Evolutionary conservation across 2,797 vertebrate genomes (phyloP).

Genomic region (Distichodus sexfasciatus): DNA sequence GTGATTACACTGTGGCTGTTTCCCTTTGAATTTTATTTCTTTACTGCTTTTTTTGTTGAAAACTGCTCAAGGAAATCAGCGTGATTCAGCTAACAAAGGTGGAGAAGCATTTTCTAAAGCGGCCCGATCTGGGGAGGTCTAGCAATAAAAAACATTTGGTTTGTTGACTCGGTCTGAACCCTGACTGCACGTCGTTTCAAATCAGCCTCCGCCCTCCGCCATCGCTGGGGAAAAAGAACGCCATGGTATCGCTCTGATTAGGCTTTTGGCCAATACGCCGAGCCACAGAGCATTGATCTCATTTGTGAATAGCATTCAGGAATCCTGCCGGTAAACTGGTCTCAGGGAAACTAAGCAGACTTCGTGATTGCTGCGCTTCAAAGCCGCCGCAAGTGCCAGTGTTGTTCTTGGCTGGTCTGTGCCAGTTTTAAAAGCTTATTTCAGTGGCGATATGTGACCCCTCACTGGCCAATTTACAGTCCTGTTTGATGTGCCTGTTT

Average conservation of each 20-base stretch:
- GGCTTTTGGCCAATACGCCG: constrained; percentile 31
- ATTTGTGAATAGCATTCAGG: constrained; percentile 40
- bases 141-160: neutral
- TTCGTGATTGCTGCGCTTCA: constrained; percentile 34
- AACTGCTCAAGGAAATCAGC: neutral
- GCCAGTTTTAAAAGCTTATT: neutral
- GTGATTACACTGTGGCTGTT: neutral
- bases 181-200: neutral
- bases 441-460: neutral
- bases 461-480: neutral
- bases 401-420: constrained; percentile 8
- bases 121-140: neutral
- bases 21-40: neutral
- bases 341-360: constrained; percentile 24
- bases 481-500: neutral
- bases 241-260: constrained; percentile 40
- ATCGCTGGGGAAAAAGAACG: neutral
- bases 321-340: constrained; percentile 27
- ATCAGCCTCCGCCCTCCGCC: neutral
- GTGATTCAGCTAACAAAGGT: neutral
- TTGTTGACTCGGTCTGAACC: neutral
- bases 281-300: constrained; percentile 57
- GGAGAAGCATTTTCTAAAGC: neutral
- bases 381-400: neutral
- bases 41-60: neutral